A percentile compares a stretch with the other conserved stretches of the same genome.
Evolutionary conservation across 2,888 invertebrate genomes (phyloP).

Genomic region (Branchellion lobata): DNA sequence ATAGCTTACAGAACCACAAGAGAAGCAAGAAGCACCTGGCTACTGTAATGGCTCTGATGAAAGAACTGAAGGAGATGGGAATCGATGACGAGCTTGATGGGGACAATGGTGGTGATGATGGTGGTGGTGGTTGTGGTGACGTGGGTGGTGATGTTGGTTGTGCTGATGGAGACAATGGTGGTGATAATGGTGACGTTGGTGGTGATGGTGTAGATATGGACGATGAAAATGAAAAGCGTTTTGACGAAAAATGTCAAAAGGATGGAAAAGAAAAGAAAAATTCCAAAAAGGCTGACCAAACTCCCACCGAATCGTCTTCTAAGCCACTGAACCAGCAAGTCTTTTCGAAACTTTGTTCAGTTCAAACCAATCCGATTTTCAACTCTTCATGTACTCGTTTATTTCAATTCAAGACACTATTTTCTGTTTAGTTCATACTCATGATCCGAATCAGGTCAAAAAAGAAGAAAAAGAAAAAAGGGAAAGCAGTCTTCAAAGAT

Average conservation of each 20-base stretch:
- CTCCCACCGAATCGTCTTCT: no score
- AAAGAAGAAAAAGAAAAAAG: conserved; percentile 6
- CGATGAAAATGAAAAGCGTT: neutral
- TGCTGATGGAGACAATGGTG: neutral
- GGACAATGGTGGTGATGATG: neutral
- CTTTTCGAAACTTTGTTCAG: no score
- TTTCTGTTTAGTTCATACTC: neutral
- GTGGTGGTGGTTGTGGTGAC: neutral
- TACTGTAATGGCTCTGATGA: neutral
- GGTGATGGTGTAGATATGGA: neutral
- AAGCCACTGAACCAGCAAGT: no score
- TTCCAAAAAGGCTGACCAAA: no score
- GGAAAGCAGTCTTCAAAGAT: neutral
- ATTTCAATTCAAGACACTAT: neutral
- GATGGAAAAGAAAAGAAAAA: no score
- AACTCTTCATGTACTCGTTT: neutral
- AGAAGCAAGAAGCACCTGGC: neutral
- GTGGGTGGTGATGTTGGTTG: neutral
- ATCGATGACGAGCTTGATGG: neutral
- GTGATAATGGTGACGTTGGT: neutral
- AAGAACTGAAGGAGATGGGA: neutral
- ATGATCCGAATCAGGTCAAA: no score
- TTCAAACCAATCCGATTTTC: neutral
- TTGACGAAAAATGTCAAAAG: neutral
- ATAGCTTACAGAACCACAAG: neutral